Base-by-base conservation (phyloP, 2,888 invertebrate species). In the Homarus gammarus region DNA sequence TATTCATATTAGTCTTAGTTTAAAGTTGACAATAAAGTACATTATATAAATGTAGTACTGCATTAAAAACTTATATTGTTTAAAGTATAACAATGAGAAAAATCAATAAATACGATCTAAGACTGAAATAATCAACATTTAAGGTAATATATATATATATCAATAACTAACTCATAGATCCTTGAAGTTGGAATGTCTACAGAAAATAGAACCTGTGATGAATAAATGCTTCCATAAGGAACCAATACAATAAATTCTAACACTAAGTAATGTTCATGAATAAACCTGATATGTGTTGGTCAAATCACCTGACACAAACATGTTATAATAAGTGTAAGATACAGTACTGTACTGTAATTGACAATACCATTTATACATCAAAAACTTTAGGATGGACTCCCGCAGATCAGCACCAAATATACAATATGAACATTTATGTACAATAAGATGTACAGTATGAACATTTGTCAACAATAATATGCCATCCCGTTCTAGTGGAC, bases 111-210 rank as follows among this genome's bases (percentile, higher is more conserved):
- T 44, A 44, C 44, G 44, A 44, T 8, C 5, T 44, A 12, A 44
- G 44, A 44, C 12, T 44, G 44, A 44, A 44, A 44, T 44, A 12
- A 44, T 44, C 44, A 12, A 8, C 44, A 44, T 12, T n/a, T 40
- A 40, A 44, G 22, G 38, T 81, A 22, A 33, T 15, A 22, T 27
- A 27, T 15, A 22, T 27, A 27, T 36, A 27, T 38, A 27, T n/a
- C n/a, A n/a, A n/a, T n/a, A n/a, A 36, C 18, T 33, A 64, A 18
- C 15, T 10, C 36, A 1, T 38, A 61, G n/a, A 40, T 64, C 70
- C 33, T 40, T 27, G 36, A 61, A 38, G 51, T 33, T 89, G 83
- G 84, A 89, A 89, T 84, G 88, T 84, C 84, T 84, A 84, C 49
- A 78, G 79, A 72, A 84, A 84, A 84, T 75, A 56, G 44, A 22